Conservation (phyloP, 2,797 vertebrate genomes). For the Acipenser ruthenus region DNA sequence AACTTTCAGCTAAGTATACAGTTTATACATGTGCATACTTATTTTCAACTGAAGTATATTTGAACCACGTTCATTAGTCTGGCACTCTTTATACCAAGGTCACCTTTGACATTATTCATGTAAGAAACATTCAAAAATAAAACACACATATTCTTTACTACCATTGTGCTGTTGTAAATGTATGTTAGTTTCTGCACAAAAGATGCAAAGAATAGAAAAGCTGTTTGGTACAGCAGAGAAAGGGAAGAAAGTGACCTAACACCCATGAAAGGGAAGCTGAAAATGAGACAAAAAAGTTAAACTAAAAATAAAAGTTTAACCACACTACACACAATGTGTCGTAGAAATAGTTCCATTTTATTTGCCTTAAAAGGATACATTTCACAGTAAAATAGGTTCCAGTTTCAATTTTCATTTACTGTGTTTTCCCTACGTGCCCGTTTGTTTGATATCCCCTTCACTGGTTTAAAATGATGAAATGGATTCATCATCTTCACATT, state of each 20-base stretch:
- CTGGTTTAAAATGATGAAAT: no score
- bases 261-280: constrained; percentile 9
- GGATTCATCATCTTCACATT: no score
- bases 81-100: no score
- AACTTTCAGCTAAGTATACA: constrained; percentile 29
- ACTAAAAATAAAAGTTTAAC: not conserved
- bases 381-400: no score
- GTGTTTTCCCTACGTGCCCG: no score
- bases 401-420: no score
- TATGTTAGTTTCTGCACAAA: not conserved
- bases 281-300: constrained; percentile 13
- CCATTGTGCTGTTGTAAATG: not conserved
- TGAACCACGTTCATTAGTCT: no score
- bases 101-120: no score
- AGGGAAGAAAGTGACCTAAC: not conserved
- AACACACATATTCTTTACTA: constrained; percentile 5
- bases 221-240: not conserved
- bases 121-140: no score
- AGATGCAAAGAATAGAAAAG: not conserved
- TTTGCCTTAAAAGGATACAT: no score
- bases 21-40: constrained; percentile 32
- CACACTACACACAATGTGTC: constrained; percentile 2
- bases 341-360: not conserved
- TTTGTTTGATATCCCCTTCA: no score
- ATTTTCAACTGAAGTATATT: no score